A percentile compares a stretch with the other conserved stretches of the same genome.
These are phyloP conservation scores for Germaria angustata DNA, from an alignment of 2,888 invertebrate genomes.

Conservation along the genomic window DNA sequence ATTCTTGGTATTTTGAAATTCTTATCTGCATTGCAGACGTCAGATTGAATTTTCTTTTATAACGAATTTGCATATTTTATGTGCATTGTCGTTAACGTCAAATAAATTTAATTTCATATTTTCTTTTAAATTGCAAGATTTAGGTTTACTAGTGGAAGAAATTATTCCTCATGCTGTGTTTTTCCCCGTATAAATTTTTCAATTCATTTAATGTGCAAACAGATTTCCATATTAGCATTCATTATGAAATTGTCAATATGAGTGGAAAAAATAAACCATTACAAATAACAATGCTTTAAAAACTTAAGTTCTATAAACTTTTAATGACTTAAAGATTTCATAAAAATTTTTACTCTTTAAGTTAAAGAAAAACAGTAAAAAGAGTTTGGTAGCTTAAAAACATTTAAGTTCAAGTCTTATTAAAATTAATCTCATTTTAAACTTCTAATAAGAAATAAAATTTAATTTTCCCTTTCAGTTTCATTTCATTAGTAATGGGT, in stretches of 20 bases:
- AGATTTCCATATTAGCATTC: constrained; percentile 6
- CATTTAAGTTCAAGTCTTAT: too few species aligned
- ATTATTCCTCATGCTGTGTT: background rate
- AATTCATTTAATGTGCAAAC: constrained; percentile 24
- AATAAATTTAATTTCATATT: constrained; percentile 4
- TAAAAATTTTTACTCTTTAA: too few species aligned
- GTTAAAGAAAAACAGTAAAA: too few species aligned
- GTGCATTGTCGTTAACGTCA: constrained; percentile 22
- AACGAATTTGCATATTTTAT: constrained; percentile 48
- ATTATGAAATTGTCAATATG: background rate
- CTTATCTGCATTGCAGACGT: constrained; percentile 52
- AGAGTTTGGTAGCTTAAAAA: too few species aligned
- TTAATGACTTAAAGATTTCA: too few species aligned
- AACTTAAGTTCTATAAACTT: too few species aligned
- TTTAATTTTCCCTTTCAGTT: too few species aligned
- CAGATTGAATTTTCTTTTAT: background rate
- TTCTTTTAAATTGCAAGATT: background rate
- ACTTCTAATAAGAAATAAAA: too few species aligned
- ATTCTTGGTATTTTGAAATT: background rate
- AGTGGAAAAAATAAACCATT: background rate
- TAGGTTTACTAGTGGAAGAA: background rate
- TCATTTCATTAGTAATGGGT: too few species aligned
- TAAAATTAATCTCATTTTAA: too few species aligned
- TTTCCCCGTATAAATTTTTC: background rate
- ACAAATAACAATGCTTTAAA: background rate